Conservation (phyloP, 2,888 invertebrate genomes). For the Syrphus vitripennis region DNA sequence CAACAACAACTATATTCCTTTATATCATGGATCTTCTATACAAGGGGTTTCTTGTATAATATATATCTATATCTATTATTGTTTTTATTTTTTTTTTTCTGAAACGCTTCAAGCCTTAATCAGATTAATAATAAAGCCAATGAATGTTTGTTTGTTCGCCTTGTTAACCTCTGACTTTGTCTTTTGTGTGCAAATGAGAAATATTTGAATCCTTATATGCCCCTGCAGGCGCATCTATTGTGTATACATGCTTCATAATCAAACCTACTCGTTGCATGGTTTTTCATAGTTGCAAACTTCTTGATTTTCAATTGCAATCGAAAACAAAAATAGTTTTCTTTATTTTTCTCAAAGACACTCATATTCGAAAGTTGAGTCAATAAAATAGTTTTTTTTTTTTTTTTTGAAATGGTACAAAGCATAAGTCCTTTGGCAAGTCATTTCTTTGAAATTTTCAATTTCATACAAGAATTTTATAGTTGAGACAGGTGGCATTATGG, state of each 20-base stretch:
- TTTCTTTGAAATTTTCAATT: background rate
- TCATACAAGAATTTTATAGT: background rate
- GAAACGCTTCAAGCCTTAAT: constrained; percentile 2
- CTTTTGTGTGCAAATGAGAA: background rate
- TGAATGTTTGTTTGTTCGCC: constrained; percentile 5
- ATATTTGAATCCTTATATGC: background rate
- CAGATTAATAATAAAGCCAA: constrained; percentile 25
- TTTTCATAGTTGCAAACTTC: background rate
- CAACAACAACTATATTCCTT: background rate
- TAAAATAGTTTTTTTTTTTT: background rate
- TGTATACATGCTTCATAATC: background rate
- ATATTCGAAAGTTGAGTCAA: background rate
- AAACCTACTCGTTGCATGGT: too few species aligned
- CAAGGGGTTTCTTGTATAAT: background rate
- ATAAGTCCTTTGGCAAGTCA: background rate
- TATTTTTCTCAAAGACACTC: background rate
- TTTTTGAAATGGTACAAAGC: background rate
- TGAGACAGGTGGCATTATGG: background rate
- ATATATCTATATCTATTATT: too few species aligned
- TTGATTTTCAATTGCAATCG: constrained; percentile 23
- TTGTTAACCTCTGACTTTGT: constrained; percentile 24
- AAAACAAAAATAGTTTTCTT: background rate
- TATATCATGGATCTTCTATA: background rate
- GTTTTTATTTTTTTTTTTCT: background rate
- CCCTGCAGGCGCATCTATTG: background rate